phyloP scores from a whole-genome alignment of 2,888 invertebrate genomes.

The Acleris laterana region DNA sequence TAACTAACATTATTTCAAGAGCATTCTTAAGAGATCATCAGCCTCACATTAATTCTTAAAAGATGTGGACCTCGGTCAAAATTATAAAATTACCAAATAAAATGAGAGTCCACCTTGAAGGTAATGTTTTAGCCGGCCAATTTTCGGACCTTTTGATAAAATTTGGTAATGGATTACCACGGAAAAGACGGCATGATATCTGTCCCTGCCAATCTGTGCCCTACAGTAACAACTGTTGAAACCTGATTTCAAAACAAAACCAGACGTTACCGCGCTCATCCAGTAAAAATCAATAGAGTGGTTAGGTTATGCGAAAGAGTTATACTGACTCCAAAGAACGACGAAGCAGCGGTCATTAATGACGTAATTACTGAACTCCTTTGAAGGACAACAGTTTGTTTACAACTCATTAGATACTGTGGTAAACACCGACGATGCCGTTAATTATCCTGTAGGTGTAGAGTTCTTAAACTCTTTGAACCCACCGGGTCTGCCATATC shows the following conservation, averaged over 20 bases:
- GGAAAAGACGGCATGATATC: too few species aligned
- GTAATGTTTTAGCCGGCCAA: too few species aligned
- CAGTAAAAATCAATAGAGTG: not conserved
- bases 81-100: too few species aligned
- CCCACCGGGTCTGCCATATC: slow-evolving; percentile 41
- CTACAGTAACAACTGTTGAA: not conserved
- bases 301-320: slow-evolving; percentile 7
- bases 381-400: not conserved
- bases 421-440: slow-evolving; percentile 38
- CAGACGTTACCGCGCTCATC: not conserved
- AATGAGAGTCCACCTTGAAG: too few species aligned
- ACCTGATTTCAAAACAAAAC: not conserved
- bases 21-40: too few species aligned
- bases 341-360: not conserved
- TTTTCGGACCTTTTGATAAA: too few species aligned
- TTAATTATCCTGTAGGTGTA: slow-evolving; percentile 41
- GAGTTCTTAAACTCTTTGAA: slow-evolving; percentile 29
- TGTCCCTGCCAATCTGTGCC: too few species aligned
- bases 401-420: slow-evolving; percentile 3
- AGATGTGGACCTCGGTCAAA: too few species aligned
- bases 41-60: too few species aligned
- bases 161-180: too few species aligned
- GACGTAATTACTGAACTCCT: not conserved
- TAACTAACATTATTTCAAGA: too few species aligned
- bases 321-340: slow-evolving; percentile 6